A percentile compares a stretch with the other conserved stretches of the same genome.
These are phyloP conservation scores for Brachionus rubens DNA, from an alignment of 1,140 invertebrate genomes.

Conservation along the genomic window DNA sequence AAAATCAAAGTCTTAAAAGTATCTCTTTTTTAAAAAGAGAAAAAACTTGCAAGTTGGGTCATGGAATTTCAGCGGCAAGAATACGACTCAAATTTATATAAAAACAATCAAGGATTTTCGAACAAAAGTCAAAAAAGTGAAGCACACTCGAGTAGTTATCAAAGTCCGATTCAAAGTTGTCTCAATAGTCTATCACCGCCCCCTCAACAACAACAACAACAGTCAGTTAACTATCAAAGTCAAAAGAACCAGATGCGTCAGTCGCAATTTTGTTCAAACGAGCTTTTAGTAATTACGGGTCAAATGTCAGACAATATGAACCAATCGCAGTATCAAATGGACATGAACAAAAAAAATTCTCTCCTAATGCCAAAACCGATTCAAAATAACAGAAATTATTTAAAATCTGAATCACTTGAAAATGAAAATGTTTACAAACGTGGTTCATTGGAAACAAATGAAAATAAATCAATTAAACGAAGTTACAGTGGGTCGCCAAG, in stretches of 20 bases:
- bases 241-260: not conserved
- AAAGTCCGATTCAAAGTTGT: not conserved
- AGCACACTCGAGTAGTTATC: not conserved
- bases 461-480: too few species aligned
- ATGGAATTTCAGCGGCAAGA: constrained; percentile 35
- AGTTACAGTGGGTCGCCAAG: not conserved
- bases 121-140: not conserved
- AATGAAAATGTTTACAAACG: not conserved
- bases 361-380: not conserved
- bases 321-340: too few species aligned
- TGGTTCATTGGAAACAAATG: too few species aligned
- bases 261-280: not conserved
- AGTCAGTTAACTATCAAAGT: too few species aligned
- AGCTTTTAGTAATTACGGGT: too few species aligned
- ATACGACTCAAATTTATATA: constrained; percentile 23
- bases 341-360: not conserved
- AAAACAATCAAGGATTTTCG: not conserved
- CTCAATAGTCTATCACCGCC: not conserved
- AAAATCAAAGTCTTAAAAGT: not conserved
- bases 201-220: not conserved
- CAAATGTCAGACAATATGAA: too few species aligned
- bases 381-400: not conserved
- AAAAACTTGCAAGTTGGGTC: constrained; percentile 39
- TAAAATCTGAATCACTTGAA: not conserved
- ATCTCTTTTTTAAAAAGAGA: not conserved